A percentile compares a stretch with the other conserved stretches of the same genome.
phyloP scores from a whole-genome alignment of 2,888 invertebrate species.

The Xiphydria camelus region DNA sequence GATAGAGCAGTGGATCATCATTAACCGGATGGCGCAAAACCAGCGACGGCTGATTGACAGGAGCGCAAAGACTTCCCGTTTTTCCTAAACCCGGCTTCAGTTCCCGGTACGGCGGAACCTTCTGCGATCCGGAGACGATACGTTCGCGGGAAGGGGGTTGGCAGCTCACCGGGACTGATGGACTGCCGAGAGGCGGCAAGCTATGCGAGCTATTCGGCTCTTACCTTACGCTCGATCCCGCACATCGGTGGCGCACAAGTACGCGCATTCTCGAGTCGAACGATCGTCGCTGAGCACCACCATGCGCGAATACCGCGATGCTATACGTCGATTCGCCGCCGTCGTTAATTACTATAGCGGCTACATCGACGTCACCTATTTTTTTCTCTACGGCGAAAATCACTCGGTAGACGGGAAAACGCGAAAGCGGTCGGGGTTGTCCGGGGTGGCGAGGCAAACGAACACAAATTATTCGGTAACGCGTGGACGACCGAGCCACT shows the following conservation, averaged over 20 bases:
- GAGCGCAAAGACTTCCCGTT: slow-evolving; percentile 50
- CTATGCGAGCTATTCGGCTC: slow-evolving; percentile 48
- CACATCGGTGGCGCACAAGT: slow-evolving; percentile 11
- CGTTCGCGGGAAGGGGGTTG: slow-evolving; percentile 9
- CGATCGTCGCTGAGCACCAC: slow-evolving; percentile 9
- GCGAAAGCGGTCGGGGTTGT: no score
- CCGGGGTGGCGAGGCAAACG: not conserved
- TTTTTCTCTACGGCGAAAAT: not conserved
- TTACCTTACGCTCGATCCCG: slow-evolving; percentile 32
- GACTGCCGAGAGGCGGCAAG: slow-evolving; percentile 49
- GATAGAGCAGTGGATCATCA: slow-evolving; percentile 55
- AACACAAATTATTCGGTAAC: slow-evolving; percentile 22
- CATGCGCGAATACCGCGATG: slow-evolving; percentile 14
- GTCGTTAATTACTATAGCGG: no score
- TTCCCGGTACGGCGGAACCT: slow-evolving; percentile 47
- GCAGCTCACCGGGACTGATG: slow-evolving; percentile 29
- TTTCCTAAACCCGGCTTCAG: slow-evolving; percentile 48
- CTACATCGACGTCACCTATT: no score
- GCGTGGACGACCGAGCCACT: slow-evolving; percentile 21
- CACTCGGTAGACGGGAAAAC: no score
- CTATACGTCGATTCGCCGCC: slow-evolving; percentile 9
- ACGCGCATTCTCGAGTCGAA: slow-evolving; percentile 16
- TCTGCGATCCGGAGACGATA: slow-evolving; percentile 19
- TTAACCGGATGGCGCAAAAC: slow-evolving; percentile 51
- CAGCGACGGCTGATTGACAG: slow-evolving; percentile 53